Conservation (phyloP, 2,888 invertebrate genomes). For the Rhamphomyia laevipes region DNA sequence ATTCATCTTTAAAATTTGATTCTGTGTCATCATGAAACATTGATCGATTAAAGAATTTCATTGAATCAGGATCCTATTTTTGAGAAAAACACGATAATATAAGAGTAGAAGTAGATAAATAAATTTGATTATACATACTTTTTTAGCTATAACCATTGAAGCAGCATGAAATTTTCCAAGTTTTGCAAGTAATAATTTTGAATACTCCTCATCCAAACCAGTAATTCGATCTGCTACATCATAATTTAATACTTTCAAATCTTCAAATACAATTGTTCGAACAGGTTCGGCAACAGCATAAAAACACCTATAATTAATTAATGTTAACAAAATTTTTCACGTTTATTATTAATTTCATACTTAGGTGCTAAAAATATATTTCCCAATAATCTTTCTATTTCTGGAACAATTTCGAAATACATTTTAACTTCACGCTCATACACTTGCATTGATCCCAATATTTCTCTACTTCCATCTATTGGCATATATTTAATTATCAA, state of each 20-base stretch:
- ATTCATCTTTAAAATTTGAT: background rate
- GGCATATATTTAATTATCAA: constrained; percentile 28
- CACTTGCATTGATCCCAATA: constrained; percentile 37
- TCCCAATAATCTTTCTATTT: constrained; percentile 36
- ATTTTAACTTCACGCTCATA: constrained; percentile 39
- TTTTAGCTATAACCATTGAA: constrained; percentile 41
- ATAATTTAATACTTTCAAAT: constrained; percentile 42
- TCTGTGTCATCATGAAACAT: background rate
- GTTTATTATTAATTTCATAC: too few species aligned
- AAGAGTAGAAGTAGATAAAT: too few species aligned
- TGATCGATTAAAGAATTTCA: background rate
- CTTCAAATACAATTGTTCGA: constrained; percentile 34
- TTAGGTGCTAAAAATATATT: constrained; percentile 30
- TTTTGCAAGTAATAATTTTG: constrained; percentile 39
- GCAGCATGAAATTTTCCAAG: constrained; percentile 45
- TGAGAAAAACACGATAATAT: too few species aligned
- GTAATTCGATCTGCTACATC: constrained; percentile 41
- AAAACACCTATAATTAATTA: constrained; percentile 23
- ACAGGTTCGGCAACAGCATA: constrained; percentile 30
- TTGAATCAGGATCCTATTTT: background rate
- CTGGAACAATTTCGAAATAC: constrained; percentile 36
- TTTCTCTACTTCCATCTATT: constrained; percentile 35
- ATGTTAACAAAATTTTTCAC: too few species aligned
- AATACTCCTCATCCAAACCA: constrained; percentile 44
- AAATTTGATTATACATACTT: constrained; percentile 32